These are phyloP conservation scores for Idris sp. DNA, from an alignment of 1,140 invertebrate genomes.

Conservation along the genomic window DNA sequence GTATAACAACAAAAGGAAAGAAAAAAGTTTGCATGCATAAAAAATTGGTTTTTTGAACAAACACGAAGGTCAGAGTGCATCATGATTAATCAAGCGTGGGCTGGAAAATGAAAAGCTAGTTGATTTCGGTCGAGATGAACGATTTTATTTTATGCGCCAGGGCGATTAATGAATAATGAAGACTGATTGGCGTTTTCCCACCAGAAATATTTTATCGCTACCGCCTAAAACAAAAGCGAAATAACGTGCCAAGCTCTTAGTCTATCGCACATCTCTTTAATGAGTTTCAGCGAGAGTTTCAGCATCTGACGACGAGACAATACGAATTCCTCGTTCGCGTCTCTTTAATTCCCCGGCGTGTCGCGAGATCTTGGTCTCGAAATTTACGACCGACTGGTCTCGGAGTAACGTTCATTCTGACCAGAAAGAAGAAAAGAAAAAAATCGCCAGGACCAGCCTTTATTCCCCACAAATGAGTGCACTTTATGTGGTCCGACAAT, in stretches of 20 bases:
- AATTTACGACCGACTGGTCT: conserved; percentile 57
- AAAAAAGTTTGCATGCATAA: conserved; percentile 10
- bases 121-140: conserved; percentile 4
- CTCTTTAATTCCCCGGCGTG: conserved; percentile 58
- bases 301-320: too few relatives aligned
- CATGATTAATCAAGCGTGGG: conserved; percentile 15
- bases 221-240: conserved; percentile 47
- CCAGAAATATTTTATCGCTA: conserved; percentile 27
- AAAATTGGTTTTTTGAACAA: conserved; percentile 11
- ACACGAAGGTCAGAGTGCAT: conserved; percentile 1
- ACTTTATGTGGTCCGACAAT: conserved; percentile 41
- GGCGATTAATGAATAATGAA: conserved; percentile 21
- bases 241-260: conserved; percentile 45
- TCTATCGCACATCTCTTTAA: conserved; percentile 42
- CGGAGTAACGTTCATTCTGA: conserved; percentile 50
- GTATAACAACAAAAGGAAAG: too few relatives aligned
- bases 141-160: not conserved
- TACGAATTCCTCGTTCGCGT: conserved; percentile 57
- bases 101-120: conserved; percentile 13
- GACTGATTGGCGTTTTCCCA: conserved; percentile 20
- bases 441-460: conserved; percentile 59
- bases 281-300: conserved; percentile 45
- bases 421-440: conserved; percentile 55
- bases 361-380: conserved; percentile 49
- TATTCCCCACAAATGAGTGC: conserved; percentile 58